Evolutionary conservation across 2,113 vertebrate species (phyloP).

Genomic region (Murina feae): DNA sequence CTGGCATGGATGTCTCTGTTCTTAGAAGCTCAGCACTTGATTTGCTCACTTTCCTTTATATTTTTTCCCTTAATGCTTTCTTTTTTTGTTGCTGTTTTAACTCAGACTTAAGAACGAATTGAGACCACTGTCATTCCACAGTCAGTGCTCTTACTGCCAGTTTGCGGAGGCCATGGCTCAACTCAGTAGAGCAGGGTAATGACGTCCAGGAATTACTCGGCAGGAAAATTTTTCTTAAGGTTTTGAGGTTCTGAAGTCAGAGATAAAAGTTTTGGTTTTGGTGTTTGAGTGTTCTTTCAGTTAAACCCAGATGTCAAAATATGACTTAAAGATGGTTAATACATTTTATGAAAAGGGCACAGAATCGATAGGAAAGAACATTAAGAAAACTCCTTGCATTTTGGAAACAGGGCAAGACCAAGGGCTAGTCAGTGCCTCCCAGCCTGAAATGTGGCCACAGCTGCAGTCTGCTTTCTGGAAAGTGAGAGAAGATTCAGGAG

Average conservation of each 20-base stretch:
- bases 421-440: not conserved
- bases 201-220: not conserved
- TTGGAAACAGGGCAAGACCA: not conserved
- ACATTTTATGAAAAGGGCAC: not conserved
- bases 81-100: not conserved
- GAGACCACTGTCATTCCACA: not conserved
- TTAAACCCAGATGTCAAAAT: not conserved
- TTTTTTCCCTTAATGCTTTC: constrained; percentile 15
- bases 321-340: not conserved
- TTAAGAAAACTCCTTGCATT: not conserved
- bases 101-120: not conserved
- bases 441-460: not conserved
- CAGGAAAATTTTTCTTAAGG: not conserved
- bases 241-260: constrained; percentile 13
- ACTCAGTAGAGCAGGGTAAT: not conserved
- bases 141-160: not conserved
- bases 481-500: not conserved
- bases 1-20: not conserved
- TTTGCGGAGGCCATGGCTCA: not conserved
- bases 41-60: not conserved
- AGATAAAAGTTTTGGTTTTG: not conserved
- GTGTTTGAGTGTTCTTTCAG: not conserved
- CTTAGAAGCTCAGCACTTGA: constrained; percentile 6
- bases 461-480: not conserved
- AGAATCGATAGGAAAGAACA: not conserved